phyloP scores from a whole-genome alignment of 2,888 invertebrate genomes.

The Protodeltote pygarga region DNA sequence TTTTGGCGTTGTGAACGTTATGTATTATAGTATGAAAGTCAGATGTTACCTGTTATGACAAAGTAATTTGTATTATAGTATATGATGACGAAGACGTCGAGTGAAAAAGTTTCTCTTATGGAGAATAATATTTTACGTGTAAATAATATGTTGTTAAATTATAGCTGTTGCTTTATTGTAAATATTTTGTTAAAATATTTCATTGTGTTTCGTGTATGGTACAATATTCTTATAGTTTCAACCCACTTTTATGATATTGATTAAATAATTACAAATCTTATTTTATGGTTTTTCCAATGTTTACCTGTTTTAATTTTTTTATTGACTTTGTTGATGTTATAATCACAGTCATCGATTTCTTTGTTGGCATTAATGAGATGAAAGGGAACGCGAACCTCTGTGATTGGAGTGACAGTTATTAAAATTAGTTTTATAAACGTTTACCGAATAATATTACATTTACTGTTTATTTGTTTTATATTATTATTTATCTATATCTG shows the following conservation, averaged over 20 bases:
- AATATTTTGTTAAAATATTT: slow-evolving; percentile 80
- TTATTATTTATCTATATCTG: slow-evolving; percentile 26
- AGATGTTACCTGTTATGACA: slow-evolving; percentile 87
- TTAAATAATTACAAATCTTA: slow-evolving; percentile 64
- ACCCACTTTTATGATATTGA: slow-evolving; percentile 68
- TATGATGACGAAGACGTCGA: slow-evolving; percentile 65
- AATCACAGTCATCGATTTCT: slow-evolving; percentile 48
- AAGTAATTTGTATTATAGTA: slow-evolving; percentile 84
- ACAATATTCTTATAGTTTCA: slow-evolving; percentile 66
- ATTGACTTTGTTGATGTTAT: slow-evolving; percentile 45
- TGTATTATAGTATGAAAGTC: slow-evolving; percentile 85
- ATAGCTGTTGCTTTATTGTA: slow-evolving; percentile 85
- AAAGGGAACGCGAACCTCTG: too few relatives aligned
- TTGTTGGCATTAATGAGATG: slow-evolving; percentile 1
- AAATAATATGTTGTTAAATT: slow-evolving; percentile 85
- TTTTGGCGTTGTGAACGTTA: slow-evolving; percentile 86
- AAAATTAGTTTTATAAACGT: neutral
- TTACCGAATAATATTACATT: neutral
- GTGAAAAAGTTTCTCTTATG: slow-evolving; percentile 65
- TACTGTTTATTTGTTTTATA: slow-evolving; percentile 1
- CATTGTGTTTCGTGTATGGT: slow-evolving; percentile 74
- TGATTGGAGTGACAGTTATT: too few relatives aligned
- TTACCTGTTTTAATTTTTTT: slow-evolving; percentile 41
- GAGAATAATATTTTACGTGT: slow-evolving; percentile 72
- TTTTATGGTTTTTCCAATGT: slow-evolving; percentile 53